Base-by-base conservation (phyloP, 2,888 invertebrate species). In the Alviniconcha strummeri region DNA sequence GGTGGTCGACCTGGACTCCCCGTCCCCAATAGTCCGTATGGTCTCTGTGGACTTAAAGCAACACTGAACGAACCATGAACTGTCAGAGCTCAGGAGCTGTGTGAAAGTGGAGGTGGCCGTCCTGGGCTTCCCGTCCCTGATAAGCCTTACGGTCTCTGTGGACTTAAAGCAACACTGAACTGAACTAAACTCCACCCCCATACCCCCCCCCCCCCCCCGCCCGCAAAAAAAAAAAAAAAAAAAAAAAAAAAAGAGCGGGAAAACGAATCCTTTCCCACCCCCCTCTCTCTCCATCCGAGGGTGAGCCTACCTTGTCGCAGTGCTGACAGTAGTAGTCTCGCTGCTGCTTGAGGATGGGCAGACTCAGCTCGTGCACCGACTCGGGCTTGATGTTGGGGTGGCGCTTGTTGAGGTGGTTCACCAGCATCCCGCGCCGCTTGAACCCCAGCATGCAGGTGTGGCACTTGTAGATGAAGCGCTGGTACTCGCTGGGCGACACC, bases 241-340 rank as follows among this genome's bases (percentile, higher is more conserved):
- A 36, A 36, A 36, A 36, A 55, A 2, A 52, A 54, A 54, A 5
- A 1, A 76, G 4, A 54, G 36, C 13, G 8, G 13, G 17, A 15
- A 52, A 11, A 60, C 72, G 13, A n/a, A 19, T 17, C 11, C 74
- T 6, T 57, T 57, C 13, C 72, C 74, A 5, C 52, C 5, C n/a
- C 69, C 67, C n/a, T n/a, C 13, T 56, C 80, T 5, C 56, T 0
- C 76, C 76, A 15, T 19, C 15, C 0, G 57, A 56, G n/a, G 11
- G 1, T 36, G 9, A 13, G 0, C 81, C 60, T 75, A 96, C 95
- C 86, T 93, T 93, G 85, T 96, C 96, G 93, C 97, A 98, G 89
- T 96, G 96, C 90, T 96, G 96, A 94, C 98, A 98, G 91, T 96
- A 97, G 93, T 96, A 98, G 91, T 96, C 96, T 17, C 96, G 95